These are phyloP conservation scores for Emys orbicularis DNA, from an alignment of 2,797 vertebrate species.

Conservation along the genomic window DNA sequence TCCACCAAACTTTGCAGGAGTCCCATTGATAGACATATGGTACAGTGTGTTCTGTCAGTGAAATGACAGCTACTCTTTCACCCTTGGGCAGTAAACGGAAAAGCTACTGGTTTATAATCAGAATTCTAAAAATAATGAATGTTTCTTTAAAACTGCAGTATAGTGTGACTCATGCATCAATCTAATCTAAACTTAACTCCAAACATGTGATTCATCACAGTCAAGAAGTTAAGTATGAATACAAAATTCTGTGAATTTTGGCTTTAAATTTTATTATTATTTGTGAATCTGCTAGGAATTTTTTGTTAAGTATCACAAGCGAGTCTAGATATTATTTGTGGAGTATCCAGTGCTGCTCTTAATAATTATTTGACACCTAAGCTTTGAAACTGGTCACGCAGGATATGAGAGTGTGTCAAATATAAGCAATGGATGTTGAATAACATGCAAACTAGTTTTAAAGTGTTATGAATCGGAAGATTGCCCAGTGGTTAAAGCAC, in stretches of 20 bases:
- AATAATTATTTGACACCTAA: conserved; percentile 10
- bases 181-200: conserved; percentile 62
- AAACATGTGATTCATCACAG: background rate
- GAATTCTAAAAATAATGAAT: conserved; percentile 68
- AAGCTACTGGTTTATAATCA: conserved; percentile 37
- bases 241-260: conserved; percentile 36
- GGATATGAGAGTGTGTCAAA: background rate
- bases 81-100: conserved; percentile 71
- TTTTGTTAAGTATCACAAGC: conserved; percentile 6
- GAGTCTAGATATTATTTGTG: conserved; percentile 21
- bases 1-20: conserved; percentile 33
- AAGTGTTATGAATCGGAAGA: background rate
- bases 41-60: conserved; percentile 22
- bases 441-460: background rate
- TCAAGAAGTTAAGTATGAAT: conserved; percentile 52
- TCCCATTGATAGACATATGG: conserved; percentile 31
- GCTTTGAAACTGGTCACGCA: background rate
- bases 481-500: conserved; percentile 16
- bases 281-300: conserved; percentile 48
- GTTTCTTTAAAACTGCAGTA: conserved; percentile 49
- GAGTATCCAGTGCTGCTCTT: background rate
- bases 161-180: conserved; percentile 63
- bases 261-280: conserved; percentile 11
- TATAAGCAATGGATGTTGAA: background rate
- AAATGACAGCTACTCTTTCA: conserved; percentile 71